These are phyloP conservation scores for Steinernema feltiae DNA, from an alignment of 1,140 invertebrate genomes.

Conservation along the genomic window DNA sequence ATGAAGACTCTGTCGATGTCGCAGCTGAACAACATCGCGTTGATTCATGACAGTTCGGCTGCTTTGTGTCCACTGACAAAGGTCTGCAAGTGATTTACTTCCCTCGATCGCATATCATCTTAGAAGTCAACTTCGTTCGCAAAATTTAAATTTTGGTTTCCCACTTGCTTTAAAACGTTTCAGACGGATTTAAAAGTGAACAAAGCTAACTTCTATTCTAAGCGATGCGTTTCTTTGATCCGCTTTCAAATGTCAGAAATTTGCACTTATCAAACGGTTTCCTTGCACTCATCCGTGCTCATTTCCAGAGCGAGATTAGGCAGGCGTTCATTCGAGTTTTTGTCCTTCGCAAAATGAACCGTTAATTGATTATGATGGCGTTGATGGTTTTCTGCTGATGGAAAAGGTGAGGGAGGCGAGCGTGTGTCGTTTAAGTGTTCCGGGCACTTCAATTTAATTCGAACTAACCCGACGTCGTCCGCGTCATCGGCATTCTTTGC, in stretches of 20 bases:
- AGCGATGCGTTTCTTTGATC: no score
- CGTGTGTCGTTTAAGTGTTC: slow-evolving; percentile 5
- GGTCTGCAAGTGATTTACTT: not conserved
- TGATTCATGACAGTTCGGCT: not conserved
- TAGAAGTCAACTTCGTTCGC: no score
- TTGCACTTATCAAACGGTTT: not conserved
- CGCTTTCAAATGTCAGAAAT: not conserved
- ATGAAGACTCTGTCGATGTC: not conserved
- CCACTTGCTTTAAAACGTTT: no score
- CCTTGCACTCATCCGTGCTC: not conserved
- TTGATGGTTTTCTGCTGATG: slow-evolving; percentile 9
- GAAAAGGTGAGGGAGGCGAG: not conserved
- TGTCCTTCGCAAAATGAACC: slow-evolving; percentile 9
- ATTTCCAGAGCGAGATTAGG: not conserved
- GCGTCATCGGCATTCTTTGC: not conserved
- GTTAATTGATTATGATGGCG: slow-evolving; percentile 10
- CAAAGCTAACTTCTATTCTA: no score
- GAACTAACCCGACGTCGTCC: not conserved
- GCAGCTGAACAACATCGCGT: not conserved
- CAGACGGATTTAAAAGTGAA: no score
- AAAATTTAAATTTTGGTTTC: no score
- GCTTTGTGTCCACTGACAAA: not conserved
- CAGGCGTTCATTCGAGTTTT: not conserved
- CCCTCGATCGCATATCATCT: not conserved
- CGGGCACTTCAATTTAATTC: not conserved